Evolutionary conservation across 1,140 invertebrate species (phyloP), one percentile per base, ranked within the genome.

Genomic region (Brachionus asplanchnoidis): DNA sequence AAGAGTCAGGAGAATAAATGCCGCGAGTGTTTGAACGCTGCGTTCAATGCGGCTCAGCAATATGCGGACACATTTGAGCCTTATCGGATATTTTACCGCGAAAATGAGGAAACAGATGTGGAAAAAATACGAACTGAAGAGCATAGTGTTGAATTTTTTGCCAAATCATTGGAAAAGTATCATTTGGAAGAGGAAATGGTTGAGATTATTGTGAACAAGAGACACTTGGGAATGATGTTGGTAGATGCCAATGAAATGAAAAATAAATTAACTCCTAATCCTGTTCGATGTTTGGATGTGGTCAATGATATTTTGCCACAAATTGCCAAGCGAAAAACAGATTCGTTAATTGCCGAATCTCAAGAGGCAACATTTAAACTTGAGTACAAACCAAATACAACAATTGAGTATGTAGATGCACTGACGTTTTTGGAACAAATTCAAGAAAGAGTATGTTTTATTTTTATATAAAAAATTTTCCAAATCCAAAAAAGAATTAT

Each of bases 241-340:
- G 87, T 95, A 6, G 92, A 93, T 85, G 90, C 94, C 17, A 87
- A 89, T n/a, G 91, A 92, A 44, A 94, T 95, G 87, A 94, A 94
- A 88, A 91, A 92, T 23, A 89, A 92, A 23, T 91, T 93, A 23
- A 90, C 92, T 12, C 92, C 93, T 0, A 93, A 93, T 60, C 93
- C 94, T 2, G 88, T 91, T 5, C 50, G 65, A 66, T 68, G 85
- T 42, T 87, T 85, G 14, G 85, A 90, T 88, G 86, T 87, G 12
- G 88, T 90, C 8, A 88, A 90, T 85, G 87, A 88, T 46, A 85
- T 90, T 70, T 80, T 91, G 68, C 90, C 90, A 20, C 86, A 91
- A 42, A 88, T 93, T 85, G 93, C 93, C 0, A 91, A 91, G 86
- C 89, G 88, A 23, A 92, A 92, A 87, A 92, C 94, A 0, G 90